These are phyloP conservation scores for Hydrophis major DNA, from an alignment of 2,797 vertebrate genomes.

Conservation along the genomic window DNA sequence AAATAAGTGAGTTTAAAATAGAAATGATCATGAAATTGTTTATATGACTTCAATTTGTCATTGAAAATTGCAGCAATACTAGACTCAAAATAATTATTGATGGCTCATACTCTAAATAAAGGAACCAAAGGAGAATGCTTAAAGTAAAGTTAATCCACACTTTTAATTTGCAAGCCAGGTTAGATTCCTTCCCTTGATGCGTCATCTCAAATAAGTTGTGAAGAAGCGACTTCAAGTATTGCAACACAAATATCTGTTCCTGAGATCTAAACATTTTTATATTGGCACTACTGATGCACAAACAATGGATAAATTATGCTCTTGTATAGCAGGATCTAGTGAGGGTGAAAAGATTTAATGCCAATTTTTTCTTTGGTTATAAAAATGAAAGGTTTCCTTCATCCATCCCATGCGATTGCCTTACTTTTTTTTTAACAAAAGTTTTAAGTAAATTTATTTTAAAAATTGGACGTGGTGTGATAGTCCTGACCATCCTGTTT, in stretches of 20 bases:
- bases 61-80: not conserved
- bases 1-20: not conserved
- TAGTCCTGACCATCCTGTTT: too few species aligned
- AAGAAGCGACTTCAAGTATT: not conserved
- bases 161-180: not conserved
- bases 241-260: not conserved
- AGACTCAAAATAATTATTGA: not conserved
- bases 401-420: not conserved
- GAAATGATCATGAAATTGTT: not conserved
- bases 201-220: not conserved
- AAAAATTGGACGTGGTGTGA: too few species aligned
- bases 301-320: not conserved
- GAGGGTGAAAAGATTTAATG: not conserved
- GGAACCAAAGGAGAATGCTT: not conserved
- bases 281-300: not conserved
- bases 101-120: not conserved
- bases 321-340: not conserved
- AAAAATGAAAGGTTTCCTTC: not conserved
- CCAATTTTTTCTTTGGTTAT: not conserved
- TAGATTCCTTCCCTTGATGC: not conserved
- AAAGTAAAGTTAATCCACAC: not conserved
- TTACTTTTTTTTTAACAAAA: too few species aligned
- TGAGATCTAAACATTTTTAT: not conserved
- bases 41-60: not conserved
- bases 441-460: too few species aligned